These are phyloP conservation scores for Trichopoda pennipes DNA, from an alignment of 2,888 invertebrate species.

Conservation along the genomic window DNA sequence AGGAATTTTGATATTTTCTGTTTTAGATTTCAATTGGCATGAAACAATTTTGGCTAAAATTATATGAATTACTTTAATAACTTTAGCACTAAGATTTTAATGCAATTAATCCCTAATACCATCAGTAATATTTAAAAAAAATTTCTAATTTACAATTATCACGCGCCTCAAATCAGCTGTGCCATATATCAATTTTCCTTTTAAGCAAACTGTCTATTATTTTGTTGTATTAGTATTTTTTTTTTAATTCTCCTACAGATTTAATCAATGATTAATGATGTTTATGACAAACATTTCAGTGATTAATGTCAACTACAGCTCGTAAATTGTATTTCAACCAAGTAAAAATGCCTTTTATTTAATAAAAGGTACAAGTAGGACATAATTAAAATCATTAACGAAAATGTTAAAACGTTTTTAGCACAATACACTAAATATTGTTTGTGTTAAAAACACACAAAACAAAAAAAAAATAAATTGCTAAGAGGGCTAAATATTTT, in stretches of 20 bases:
- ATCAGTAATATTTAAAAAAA: no score
- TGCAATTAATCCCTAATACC: no score
- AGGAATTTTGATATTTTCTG: neutral
- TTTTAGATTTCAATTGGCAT: neutral
- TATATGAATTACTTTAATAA: neutral
- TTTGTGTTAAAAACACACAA: neutral
- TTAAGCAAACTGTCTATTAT: neutral
- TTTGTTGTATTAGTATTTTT: neutral
- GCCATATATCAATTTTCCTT: neutral
- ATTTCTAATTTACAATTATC: no score
- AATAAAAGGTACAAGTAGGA: constrained; percentile 15
- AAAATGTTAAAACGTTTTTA: constrained; percentile 42
- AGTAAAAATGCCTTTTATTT: constrained; percentile 28
- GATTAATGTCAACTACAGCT: constrained; percentile 40
- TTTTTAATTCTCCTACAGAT: neutral
- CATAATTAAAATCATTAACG: constrained; percentile 46
- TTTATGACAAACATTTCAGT: constrained; percentile 32
- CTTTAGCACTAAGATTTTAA: neutral
- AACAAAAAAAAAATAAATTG: neutral
- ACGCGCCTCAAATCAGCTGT: no score
- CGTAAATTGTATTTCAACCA: constrained; percentile 18
- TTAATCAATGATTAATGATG: constrained; percentile 44
- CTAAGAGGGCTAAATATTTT: neutral
- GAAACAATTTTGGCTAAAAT: neutral
- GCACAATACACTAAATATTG: constrained; percentile 34